Evolutionary conservation across 2,797 vertebrate genomes (phyloP).

Genomic region (Mareca strepera): DNA sequence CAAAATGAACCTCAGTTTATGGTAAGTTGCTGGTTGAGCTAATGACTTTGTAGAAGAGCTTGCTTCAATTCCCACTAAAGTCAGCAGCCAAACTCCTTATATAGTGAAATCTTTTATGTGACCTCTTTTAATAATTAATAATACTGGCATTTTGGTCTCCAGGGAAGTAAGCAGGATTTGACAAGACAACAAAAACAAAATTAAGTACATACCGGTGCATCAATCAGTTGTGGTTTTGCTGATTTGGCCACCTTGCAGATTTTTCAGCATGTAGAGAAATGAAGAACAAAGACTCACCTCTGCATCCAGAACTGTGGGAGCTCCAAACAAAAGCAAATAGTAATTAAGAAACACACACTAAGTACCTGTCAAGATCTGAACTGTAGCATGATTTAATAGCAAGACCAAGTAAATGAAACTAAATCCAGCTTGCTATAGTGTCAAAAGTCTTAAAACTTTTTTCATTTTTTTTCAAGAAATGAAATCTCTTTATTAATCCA

Average conservation of each 20-base stretch:
- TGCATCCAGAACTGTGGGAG: not conserved
- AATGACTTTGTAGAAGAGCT: not conserved
- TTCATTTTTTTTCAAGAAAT: not conserved
- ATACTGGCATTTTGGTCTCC: not conserved
- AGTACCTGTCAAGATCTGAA: not conserved
- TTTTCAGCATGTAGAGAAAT: not conserved
- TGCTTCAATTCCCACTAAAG: not conserved
- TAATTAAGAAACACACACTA: not conserved
- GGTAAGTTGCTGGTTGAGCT: not conserved
- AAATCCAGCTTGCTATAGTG: not conserved
- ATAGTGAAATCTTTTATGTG: not conserved
- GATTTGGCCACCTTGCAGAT: not conserved
- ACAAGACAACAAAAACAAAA: not conserved
- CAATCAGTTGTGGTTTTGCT: not conserved
- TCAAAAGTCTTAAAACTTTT: not conserved
- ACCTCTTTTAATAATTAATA: not conserved
- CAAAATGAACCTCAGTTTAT: not conserved
- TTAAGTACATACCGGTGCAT: accelerated
- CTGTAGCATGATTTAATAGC: not conserved
- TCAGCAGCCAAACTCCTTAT: not conserved
- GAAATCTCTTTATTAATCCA: not conserved
- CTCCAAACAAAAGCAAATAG: not conserved
- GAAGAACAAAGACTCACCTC: not conserved
- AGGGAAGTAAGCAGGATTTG: not conserved
- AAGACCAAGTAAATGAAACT: not conserved